Evolutionary conservation across 2,113 vertebrate species (phyloP), one percentile per base, ranked within the genome.

Genomic region (Archilochus colubris): DNA sequence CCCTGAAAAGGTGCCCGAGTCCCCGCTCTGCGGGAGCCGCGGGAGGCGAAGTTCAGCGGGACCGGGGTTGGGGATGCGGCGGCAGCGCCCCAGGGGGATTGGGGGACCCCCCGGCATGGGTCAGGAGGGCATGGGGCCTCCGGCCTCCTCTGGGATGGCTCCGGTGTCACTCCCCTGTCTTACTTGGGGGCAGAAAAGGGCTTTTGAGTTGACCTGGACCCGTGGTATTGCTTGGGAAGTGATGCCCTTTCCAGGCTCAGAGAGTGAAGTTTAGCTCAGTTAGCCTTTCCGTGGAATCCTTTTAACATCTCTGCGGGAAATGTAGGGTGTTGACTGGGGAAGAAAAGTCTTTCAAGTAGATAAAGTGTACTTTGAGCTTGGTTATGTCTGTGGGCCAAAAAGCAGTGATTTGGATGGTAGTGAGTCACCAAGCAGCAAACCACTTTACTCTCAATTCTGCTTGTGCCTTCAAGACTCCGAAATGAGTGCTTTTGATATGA

Each of bases 131-230:
- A 38, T 2, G 22, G 16, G 59, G 59, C 7, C 13, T 2, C 27
- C 24, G 14, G 48, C 4, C n/a, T 24, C 50, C 2, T 6, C 55
- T 1, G 36, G n/a, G 28, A 0, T 12, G 28, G 4, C 20, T 6
- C 1, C 28, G 6, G 36, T 4, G 36, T 4, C 19, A 4, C 16
- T 17, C 6, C 5, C 6, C 59, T 19, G 46, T 7, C 27, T 24
- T 4, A 16, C 7, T 1, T 3, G n/a, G 8, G 23, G n/a, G 3
- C 25, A 0, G 63, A 23, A 16, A 5, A 12, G 27, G 20, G 6
- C 21, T 14, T 4, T 9, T 3, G 31, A 14, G 15, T 12, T 10
- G n/a, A 6, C 7, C 48, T 46, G 50, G 10, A 0, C 6, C 31
- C 1, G 3, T 11, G 51, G 22, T 5, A 30, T 22, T 78, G 14